These are phyloP conservation scores for Carettochelys insculpta DNA, from an alignment of 2,113 vertebrate species.

Conservation along the genomic window DNA sequence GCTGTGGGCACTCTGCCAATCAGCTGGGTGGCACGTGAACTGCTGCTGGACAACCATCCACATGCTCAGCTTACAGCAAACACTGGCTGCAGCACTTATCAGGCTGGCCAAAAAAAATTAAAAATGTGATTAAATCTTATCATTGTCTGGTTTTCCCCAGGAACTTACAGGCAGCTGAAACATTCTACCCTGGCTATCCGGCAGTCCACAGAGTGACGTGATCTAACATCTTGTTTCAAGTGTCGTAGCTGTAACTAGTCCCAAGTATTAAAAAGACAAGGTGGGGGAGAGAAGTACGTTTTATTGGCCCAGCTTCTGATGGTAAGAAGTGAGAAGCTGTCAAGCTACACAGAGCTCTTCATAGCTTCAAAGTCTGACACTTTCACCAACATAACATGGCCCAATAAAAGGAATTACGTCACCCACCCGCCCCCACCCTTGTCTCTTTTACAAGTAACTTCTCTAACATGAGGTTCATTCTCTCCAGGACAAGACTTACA, in stretches of 20 bases:
- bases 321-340: not conserved
- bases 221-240: not conserved
- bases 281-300: too few species aligned
- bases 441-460: not conserved
- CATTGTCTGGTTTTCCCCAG: rapidly evolving
- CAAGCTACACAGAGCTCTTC: not conserved
- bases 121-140: too few species aligned
- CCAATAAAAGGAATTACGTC: not conserved
- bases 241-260: not conserved
- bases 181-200: not conserved
- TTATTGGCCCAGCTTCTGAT: not conserved
- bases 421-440: too few species aligned
- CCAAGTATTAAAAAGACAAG: not conserved
- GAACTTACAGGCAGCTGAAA: not conserved
- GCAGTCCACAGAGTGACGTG: not conserved
- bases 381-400: not conserved
- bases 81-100: too few species aligned
- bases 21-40: too few species aligned
- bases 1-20: too few species aligned
- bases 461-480: not conserved
- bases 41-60: too few species aligned
- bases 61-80: too few species aligned
- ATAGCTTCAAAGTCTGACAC: not conserved
- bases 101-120: too few species aligned
- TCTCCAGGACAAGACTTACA: too few species aligned